These are phyloP conservation scores for Axinella damicornis DNA, from an alignment of 37 sponge, comb jelly and placozoan species.

Conservation along the genomic window DNA sequence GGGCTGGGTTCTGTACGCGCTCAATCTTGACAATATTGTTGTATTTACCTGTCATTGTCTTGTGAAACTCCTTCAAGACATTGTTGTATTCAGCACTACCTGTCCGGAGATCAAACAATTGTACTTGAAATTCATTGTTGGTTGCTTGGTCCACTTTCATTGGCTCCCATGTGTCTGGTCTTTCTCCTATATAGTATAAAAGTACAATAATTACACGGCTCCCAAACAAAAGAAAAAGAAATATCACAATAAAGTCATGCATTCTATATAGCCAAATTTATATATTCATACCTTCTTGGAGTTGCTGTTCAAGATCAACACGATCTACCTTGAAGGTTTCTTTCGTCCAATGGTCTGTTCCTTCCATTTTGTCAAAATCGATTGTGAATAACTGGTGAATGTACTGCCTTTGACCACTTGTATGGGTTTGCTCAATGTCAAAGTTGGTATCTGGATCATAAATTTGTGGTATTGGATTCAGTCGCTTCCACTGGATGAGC, in stretches of 20 bases:
- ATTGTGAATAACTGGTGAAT: constrained; percentile 23
- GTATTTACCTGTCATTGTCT: constrained; percentile 7
- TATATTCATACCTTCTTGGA: constrained; percentile 16
- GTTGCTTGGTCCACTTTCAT: constrained; percentile 42
- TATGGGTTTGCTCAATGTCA: constrained; percentile 51
- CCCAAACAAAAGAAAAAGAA: no score
- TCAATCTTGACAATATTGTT: constrained; percentile 55
- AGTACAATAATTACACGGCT: no score
- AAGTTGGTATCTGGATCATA: constrained; percentile 39
- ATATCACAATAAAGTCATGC: no score
- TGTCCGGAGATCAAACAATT: constrained; percentile 24
- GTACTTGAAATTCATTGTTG: constrained; percentile 1
- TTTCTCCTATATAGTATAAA: neutral
- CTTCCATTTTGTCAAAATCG: constrained; percentile 25
- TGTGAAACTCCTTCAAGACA: constrained; percentile 28
- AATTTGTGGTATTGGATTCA: neutral
- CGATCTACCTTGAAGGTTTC: constrained; percentile 14
- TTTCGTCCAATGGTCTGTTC: constrained; percentile 2
- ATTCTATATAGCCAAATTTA: neutral
- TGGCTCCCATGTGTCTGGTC: constrained; percentile 34
- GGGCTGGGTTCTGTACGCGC: constrained; percentile 64
- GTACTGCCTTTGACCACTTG: no score
- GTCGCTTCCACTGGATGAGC: constrained; percentile 39
- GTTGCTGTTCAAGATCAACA: constrained; percentile 3
- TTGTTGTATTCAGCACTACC: constrained; percentile 40